These are phyloP conservation scores for Enhydra lutris DNA, from an alignment of 2,113 vertebrate species.

Conservation along the genomic window DNA sequence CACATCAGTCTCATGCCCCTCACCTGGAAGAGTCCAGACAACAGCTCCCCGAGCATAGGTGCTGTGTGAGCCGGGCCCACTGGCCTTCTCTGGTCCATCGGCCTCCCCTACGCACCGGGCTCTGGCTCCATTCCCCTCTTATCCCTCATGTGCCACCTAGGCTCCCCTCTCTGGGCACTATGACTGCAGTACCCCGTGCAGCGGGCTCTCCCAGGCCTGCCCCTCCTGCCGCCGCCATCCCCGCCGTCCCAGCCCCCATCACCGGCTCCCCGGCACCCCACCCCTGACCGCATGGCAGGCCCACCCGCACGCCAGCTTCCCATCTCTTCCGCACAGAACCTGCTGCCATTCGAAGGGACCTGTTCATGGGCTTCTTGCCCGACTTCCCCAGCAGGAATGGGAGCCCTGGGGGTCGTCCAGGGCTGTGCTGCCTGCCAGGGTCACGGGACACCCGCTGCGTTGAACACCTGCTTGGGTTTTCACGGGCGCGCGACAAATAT, in stretches of 20 bases:
- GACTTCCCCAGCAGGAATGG: background rate
- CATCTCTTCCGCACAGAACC: background rate
- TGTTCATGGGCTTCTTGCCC: background rate
- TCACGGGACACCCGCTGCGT: background rate
- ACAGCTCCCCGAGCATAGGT: background rate
- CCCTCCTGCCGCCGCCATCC: fast-evolving
- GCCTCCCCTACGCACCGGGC: background rate
- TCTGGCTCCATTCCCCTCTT: background rate
- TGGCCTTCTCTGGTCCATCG: background rate
- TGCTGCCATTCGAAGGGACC: too few relatives aligned
- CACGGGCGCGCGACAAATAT: background rate
- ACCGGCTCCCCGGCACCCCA: background rate
- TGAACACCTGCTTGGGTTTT: background rate
- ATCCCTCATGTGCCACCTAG: background rate
- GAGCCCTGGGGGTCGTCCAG: background rate
- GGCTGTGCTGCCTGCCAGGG: background rate
- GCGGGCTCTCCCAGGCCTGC: background rate
- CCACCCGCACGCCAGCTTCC: fast-evolving
- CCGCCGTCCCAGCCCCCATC: fast-evolving
- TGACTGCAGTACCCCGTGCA: fast-evolving
- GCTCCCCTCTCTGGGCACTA: background rate
- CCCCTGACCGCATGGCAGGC: background rate
- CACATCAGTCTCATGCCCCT: background rate
- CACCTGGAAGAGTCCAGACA: background rate
- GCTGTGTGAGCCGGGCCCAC: background rate